These are phyloP conservation scores for Phytoseiulus persimilis DNA, from an alignment of 2,888 invertebrate genomes.

Conservation along the genomic window DNA sequence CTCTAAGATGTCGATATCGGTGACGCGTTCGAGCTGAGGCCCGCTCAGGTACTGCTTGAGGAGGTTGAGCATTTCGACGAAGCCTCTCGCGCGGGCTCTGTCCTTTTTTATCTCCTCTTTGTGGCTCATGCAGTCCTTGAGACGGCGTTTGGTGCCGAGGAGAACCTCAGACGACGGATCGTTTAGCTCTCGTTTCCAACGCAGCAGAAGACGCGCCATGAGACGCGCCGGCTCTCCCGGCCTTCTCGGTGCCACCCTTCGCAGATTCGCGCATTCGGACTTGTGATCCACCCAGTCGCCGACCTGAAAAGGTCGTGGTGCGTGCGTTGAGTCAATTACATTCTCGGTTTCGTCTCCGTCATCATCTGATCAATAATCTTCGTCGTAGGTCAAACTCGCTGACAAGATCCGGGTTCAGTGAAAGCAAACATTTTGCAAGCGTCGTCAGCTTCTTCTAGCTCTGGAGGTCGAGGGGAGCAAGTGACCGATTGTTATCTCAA, in stretches of 20 bases:
- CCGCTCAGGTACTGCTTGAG: slow-evolving; percentile 27
- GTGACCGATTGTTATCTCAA: no score
- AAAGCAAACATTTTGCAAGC: not conserved
- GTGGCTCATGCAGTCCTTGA: slow-evolving; percentile 35
- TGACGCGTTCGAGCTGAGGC: slow-evolving; percentile 23
- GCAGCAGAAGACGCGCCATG: slow-evolving; percentile 27
- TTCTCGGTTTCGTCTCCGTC: slow-evolving; percentile 8
- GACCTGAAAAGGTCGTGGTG: slow-evolving; percentile 28
- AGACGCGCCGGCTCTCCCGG: slow-evolving; percentile 16
- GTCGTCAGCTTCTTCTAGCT: not conserved
- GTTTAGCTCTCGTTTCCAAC: slow-evolving; percentile 27
- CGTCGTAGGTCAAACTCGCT: not conserved
- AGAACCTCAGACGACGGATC: slow-evolving; percentile 15
- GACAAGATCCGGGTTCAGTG: not conserved
- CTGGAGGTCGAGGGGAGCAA: no score
- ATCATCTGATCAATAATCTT: not conserved
- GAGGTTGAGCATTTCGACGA: slow-evolving; percentile 14
- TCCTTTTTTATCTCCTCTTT: slow-evolving; percentile 12
- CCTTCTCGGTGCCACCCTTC: slow-evolving; percentile 25
- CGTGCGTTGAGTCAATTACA: slow-evolving; percentile 8
- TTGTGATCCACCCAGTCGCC: slow-evolving; percentile 37
- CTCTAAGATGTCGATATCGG: slow-evolving; percentile 25
- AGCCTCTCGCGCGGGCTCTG: not conserved
- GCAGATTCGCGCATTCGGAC: slow-evolving; percentile 32
- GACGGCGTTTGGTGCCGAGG: slow-evolving; percentile 12